Evolutionary conservation across 1,140 invertebrate species (phyloP), one percentile per base, ranked within the genome.

Genomic region (Apis dorsata): DNA sequence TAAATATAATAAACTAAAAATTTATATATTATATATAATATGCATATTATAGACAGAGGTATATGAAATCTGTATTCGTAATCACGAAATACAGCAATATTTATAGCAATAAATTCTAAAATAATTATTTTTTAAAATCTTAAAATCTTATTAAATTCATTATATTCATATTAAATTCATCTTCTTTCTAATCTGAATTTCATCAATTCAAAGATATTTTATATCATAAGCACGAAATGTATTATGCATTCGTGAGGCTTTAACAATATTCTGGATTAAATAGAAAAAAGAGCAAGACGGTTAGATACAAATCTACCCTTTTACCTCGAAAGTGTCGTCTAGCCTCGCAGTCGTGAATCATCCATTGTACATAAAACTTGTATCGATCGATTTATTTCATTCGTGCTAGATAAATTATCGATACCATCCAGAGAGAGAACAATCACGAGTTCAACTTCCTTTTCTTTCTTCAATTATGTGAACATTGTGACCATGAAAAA

Each of bases 221-320:
- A 11, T 12, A 24, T n/a, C 69, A 10, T 24, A 24, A 70, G 10
- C 13, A 73, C 28, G 2, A 74, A 19, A 13, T 5, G 7, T 8
- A 44, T 51, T 51, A 65, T 77, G 24, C 44, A 53, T 28, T 77
- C 62, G 19, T n/a, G 74, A 77, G 24, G 24, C 53, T 13, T 5
- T 49, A 17, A 10, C 12, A 17, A 7, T 77, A 53, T 68, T n/a
- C 13, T 19, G 55, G 7, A 51, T 60, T 13, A 44, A 59, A 59
- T 9, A 4, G 34, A 79, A 79, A 59, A 17, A 62, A 11, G 15
- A 49, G 12, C 11, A n/a, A 0, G 24, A 60, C 28, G 70, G 51
- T 60, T 34, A 69, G 77, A 79, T 79, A 71, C 28, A n/a, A 51
- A 79, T 79, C 77, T 79, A 44, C 66, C 65, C 44, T 51, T 79